Evolutionary conservation across 92 coral and sea anemone genomes (phyloP).

Genomic region (Zoanthus gigantus): DNA sequence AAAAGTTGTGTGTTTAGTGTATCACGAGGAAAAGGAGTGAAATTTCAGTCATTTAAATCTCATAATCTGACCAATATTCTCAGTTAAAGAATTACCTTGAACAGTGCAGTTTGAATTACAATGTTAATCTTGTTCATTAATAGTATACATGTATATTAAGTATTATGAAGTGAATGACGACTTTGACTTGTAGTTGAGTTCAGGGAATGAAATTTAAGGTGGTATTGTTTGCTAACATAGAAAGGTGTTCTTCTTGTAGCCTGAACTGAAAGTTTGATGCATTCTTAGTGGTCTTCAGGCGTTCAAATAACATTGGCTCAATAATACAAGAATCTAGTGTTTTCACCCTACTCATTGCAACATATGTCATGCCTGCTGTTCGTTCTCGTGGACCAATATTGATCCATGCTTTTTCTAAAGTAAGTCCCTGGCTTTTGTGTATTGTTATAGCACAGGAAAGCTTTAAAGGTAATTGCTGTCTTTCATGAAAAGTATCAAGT

Average conservation of each 20-base stretch:
- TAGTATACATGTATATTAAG: conserved; percentile 38
- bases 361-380: conserved; percentile 67
- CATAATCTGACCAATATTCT: conserved; percentile 44
- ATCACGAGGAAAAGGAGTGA: conserved; percentile 40
- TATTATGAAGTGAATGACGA: conserved; percentile 48
- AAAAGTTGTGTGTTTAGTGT: conserved; percentile 48
- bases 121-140: conserved; percentile 34
- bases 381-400: conserved; percentile 55
- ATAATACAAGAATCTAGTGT: conserved; percentile 57
- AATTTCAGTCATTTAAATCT: conserved; percentile 45
- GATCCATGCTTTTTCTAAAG: conserved; percentile 68
- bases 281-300: conserved; percentile 46
- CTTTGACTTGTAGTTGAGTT: conserved; percentile 47
- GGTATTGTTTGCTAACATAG: conserved; percentile 45
- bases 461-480: conserved; percentile 71
- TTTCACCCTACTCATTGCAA: conserved; percentile 62
- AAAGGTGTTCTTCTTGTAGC: conserved; percentile 41
- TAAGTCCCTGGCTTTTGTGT: conserved; percentile 68
- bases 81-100: conserved; percentile 52
- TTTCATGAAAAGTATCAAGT: conserved; percentile 58
- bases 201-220: conserved; percentile 45
- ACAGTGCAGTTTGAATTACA: conserved; percentile 23
- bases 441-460: conserved; percentile 68
- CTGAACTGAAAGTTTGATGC: conserved; percentile 50
- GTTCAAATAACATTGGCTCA: conserved; percentile 65